Evolutionary conservation across 2,888 invertebrate genomes (phyloP), one percentile per base, ranked within the genome.

Genomic region (Callyntrura guangdongensis): DNA sequence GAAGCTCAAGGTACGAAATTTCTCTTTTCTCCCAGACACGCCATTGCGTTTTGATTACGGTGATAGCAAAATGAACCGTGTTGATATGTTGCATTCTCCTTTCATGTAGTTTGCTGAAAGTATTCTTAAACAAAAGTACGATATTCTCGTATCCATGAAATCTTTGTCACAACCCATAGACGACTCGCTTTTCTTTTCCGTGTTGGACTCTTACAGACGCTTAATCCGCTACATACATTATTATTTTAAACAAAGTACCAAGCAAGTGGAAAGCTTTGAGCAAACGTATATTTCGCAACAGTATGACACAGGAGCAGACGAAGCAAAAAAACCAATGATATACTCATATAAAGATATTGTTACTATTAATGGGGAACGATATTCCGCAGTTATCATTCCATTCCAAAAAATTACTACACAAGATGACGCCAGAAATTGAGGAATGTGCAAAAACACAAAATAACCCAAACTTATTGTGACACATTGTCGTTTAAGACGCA

Each of bases 201-300:
- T 86, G 5, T 20, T 91, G 4, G 72, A 88, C 47, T 88, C 91
- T 0, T 91, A 91, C 81, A 59, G 91, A 53, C 77, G 69, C n/a
- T 91, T 88, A 36, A 53, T 87, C 0, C 64, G 88, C 5, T 91
- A 67, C 67, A 64, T 91, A 6, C 64, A 88, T 53, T 59, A 82
- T 27, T 91, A 91, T 27, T 56, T 88, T n/a, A 72, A 85, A 9
- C 56, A 84, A 45, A 91, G 91, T 49, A 36, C 88, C 1, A 61
- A 49, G n/a, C 79, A 79, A 1, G n/a, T 88, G 1, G 82, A 88
- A 11, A 67, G n/a, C 8, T 91, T 91, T 84, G 91, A 91, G 17
- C 61, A 56, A 20, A 67, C 20, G 9, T 87, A 22, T 25, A 27
- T 77, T 9, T 25, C 72, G 1, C 69, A 77, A 22, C 4, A 47